Conservation (phyloP, 2,797 vertebrate genomes). For the Pempheris klunzingeri region DNA sequence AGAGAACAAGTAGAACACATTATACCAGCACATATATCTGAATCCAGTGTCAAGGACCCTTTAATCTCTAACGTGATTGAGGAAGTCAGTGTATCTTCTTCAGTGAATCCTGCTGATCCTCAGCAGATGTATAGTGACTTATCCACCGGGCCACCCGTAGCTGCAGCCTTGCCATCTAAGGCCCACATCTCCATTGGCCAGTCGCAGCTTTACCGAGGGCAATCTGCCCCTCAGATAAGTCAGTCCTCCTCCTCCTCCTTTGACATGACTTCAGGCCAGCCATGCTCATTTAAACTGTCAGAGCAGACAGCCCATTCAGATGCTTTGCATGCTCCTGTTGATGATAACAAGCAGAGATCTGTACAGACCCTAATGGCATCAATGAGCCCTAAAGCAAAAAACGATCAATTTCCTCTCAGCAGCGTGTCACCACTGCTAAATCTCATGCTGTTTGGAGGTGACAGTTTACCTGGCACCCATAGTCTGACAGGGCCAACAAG, state of each 20-base stretch:
- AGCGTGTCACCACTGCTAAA: slow-evolving; percentile 51
- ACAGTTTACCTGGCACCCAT: slow-evolving; percentile 62
- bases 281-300: slow-evolving; percentile 62
- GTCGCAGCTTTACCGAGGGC: slow-evolving; percentile 42
- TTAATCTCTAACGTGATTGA: slow-evolving; percentile 42
- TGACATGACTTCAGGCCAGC: slow-evolving; percentile 61
- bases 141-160: slow-evolving; percentile 36
- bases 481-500: slow-evolving; percentile 40
- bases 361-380: slow-evolving; percentile 43
- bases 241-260: slow-evolving; percentile 34
- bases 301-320: slow-evolving; percentile 45
- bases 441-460: slow-evolving; percentile 47
- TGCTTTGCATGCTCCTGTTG: slow-evolving; percentile 53
- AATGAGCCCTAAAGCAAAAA: slow-evolving; percentile 59
- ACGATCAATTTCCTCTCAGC: slow-evolving; percentile 59
- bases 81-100: slow-evolving; percentile 18
- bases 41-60: slow-evolving; percentile 32
- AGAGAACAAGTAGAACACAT: slow-evolving; percentile 27
- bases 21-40: slow-evolving; percentile 15
- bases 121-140: slow-evolving; percentile 56
- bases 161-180: slow-evolving; percentile 44
- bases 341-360: slow-evolving; percentile 67
- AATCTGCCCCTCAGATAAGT: slow-evolving; percentile 45
- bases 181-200: slow-evolving; percentile 36
- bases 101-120: slow-evolving; percentile 1